Conservation (phyloP, 2,113 vertebrate species). For the Leptobrachium ailaonicum region DNA sequence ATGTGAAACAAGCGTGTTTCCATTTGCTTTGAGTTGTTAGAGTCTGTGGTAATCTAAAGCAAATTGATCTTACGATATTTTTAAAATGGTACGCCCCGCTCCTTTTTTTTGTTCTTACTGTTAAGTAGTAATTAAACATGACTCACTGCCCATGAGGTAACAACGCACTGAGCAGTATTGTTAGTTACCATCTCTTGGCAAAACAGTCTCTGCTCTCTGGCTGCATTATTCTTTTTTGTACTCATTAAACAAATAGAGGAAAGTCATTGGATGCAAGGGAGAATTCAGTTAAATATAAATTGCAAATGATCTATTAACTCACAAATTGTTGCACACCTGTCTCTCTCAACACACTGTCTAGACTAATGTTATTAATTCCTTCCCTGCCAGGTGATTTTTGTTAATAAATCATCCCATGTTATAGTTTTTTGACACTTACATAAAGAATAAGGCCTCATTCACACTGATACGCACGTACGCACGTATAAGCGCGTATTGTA, state of each 20-base stretch:
- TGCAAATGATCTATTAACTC: neutral
- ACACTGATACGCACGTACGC: too few relatives aligned
- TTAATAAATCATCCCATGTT: too few relatives aligned
- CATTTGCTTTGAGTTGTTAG: neutral
- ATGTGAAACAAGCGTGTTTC: constrained; percentile 11
- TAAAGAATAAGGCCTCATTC: too few relatives aligned
- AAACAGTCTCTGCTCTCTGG: neutral
- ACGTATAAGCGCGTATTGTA: too few relatives aligned
- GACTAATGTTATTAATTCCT: too few relatives aligned
- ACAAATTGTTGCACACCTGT: too few relatives aligned
- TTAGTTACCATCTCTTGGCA: constrained; percentile 25
- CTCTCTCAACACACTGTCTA: too few relatives aligned
- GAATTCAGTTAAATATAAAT: neutral
- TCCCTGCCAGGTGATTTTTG: too few relatives aligned
- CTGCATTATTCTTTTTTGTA: too few relatives aligned
- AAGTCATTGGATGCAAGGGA: neutral
- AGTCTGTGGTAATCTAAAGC: constrained; percentile 20
- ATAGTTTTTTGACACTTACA: too few relatives aligned
- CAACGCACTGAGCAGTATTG: neutral
- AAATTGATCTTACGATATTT: constrained; percentile 30
- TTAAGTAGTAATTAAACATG: constrained; percentile 33
- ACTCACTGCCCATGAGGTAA: constrained; percentile 23
- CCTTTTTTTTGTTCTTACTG: constrained; percentile 7
- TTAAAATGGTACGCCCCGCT: constrained; percentile 17
- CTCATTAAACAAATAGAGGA: constrained; percentile 9